These are phyloP conservation scores for Parus major DNA, from an alignment of 2,113 vertebrate genomes.

Conservation along the genomic window DNA sequence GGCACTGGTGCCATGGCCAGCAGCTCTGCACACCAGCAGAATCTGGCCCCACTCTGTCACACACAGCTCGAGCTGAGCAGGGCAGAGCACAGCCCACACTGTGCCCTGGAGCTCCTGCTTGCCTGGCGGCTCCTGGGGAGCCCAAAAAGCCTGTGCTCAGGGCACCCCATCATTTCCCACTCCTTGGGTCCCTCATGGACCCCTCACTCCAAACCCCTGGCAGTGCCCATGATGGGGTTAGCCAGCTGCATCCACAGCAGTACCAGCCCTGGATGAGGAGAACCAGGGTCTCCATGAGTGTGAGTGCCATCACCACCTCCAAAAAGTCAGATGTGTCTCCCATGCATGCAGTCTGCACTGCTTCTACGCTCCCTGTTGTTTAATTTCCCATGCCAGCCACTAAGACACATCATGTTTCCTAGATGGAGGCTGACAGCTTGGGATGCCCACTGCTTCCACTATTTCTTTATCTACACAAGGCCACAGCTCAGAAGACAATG, in stretches of 20 bases:
- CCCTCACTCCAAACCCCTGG: neutral
- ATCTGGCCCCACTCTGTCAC: neutral
- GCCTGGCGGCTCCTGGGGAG: neutral
- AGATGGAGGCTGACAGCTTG: accelerated
- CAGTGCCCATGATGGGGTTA: neutral
- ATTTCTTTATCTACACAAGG: neutral
- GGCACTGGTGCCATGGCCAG: neutral
- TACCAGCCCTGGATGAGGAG: neutral
- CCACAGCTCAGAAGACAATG: neutral
- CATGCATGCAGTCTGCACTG: accelerated
- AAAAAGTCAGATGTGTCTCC: neutral
- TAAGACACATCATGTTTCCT: neutral
- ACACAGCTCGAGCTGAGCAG: neutral
- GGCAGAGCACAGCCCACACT: neutral
- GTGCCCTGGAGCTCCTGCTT: neutral
- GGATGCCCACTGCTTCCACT: neutral
- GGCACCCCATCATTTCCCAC: neutral
- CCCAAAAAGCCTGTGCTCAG: neutral
- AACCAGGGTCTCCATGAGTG: neutral
- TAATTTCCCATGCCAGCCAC: neutral
- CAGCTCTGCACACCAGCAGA: neutral
- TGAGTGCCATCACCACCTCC: neutral
- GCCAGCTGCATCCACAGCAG: neutral
- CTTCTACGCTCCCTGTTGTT: neutral
- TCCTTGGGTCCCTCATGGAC: neutral